phyloP scores from a whole-genome alignment of 2,113 vertebrate genomes.

The Plestiodon gilberti region DNA sequence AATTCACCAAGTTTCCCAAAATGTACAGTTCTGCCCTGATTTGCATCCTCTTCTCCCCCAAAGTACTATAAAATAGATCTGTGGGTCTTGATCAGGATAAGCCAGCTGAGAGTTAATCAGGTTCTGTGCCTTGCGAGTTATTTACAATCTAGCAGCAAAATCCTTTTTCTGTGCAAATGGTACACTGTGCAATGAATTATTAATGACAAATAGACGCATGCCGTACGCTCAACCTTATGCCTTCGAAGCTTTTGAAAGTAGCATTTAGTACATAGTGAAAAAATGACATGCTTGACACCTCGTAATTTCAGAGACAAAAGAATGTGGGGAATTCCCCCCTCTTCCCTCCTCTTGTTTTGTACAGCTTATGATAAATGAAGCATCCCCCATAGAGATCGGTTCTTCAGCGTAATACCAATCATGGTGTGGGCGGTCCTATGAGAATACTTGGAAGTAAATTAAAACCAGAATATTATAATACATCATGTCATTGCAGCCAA shows the following conservation, averaged over 20 bases:
- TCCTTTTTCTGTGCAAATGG: constrained; percentile 17
- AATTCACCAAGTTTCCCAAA: neutral
- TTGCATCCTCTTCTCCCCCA: neutral
- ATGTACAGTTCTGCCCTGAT: neutral
- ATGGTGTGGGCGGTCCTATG: neutral
- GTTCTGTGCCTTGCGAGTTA: neutral
- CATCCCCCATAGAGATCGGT: neutral
- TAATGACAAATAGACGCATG: constrained; percentile 19
- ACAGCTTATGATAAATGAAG: constrained; percentile 23
- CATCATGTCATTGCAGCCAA: constrained; percentile 9
- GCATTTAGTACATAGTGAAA: neutral
- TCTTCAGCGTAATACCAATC: constrained; percentile 16
- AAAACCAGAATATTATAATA: constrained; percentile 28
- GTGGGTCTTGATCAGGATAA: neutral
- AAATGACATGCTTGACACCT: neutral
- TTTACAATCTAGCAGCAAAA: constrained; percentile 14
- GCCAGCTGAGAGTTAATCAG: neutral
- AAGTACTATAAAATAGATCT: neutral
- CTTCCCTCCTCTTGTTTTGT: constrained; percentile 11
- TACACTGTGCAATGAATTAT: constrained; percentile 17
- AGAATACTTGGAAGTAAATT: constrained; percentile 43
- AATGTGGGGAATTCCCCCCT: neutral
- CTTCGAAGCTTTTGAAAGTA: constrained; percentile 3
- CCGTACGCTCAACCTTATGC: neutral
- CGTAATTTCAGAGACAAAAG: neutral